A percentile compares a stretch with the other conserved stretches of the same genome.
Conservation (phyloP, 2,797 vertebrate genomes). For the Acropternis orthonyx region DNA sequence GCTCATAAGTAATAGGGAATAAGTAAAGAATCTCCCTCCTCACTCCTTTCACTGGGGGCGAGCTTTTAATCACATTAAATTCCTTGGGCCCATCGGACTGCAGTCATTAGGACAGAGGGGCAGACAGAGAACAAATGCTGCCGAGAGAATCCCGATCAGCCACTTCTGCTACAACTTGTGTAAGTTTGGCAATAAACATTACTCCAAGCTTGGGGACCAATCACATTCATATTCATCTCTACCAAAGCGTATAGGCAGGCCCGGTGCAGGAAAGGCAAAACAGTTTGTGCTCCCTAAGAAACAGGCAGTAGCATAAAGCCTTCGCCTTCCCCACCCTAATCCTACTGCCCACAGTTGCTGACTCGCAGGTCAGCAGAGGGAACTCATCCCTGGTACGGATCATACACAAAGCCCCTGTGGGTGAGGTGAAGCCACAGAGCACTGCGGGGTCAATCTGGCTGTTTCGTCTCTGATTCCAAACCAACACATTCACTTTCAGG, state of each 20-base stretch:
- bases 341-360: not conserved
- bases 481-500: not conserved
- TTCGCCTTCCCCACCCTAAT: not conserved
- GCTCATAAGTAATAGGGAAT: constrained; percentile 9
- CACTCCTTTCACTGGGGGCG: not conserved
- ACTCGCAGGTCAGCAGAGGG: not conserved
- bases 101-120: not conserved
- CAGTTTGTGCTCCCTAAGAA: not conserved
- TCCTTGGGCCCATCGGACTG: not conserved
- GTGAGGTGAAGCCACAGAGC: not conserved
- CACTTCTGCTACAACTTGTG: not conserved
- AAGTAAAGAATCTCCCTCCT: constrained; percentile 28
- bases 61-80: not conserved
- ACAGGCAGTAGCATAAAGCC: not conserved
- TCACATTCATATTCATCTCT: not conserved
- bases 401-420: not conserved
- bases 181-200: not conserved
- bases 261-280: not conserved
- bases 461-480: not conserved
- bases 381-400: not conserved
- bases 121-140: not conserved
- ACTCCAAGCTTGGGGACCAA: not conserved
- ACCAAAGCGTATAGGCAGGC: not conserved
- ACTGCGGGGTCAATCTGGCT: not conserved
- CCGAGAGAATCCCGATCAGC: not conserved